A percentile compares a stretch with the other conserved stretches of the same genome.
Conservation (phyloP, 2,113 vertebrate species). For the Macaca mulatta region DNA sequence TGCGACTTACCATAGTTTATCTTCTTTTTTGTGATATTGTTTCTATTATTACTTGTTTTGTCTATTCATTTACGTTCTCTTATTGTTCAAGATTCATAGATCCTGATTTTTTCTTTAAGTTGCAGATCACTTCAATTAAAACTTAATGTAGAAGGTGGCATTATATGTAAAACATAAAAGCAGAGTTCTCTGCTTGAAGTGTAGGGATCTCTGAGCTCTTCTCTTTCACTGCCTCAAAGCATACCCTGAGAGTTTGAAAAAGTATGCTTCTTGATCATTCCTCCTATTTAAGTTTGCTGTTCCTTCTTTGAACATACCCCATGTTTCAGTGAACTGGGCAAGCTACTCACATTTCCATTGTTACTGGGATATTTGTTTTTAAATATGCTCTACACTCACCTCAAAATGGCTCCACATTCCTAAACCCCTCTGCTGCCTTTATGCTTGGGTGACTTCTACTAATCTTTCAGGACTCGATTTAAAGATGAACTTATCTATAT, state of each 20-base stretch:
- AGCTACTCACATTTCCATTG: not conserved
- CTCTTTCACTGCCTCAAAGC: not conserved
- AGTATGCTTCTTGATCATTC: not conserved
- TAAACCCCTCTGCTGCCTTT: not conserved
- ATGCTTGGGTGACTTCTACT: not conserved
- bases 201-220: not conserved
- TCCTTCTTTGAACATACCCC: not conserved
- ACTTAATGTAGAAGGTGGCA: not conserved
- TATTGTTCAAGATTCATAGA: not conserved
- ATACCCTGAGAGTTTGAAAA: not conserved
- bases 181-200: not conserved
- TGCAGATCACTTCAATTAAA: not conserved
- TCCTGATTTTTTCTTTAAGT: not conserved
- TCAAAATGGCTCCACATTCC: not conserved
- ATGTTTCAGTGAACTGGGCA: not conserved
- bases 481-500: not conserved
- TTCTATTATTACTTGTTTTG: not conserved
- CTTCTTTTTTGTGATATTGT: not conserved
- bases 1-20: not conserved
- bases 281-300: conserved; percentile 4
- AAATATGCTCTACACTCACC: not conserved
- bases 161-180: not conserved
- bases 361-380: not conserved
- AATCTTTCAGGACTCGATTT: not conserved
- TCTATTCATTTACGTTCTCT: not conserved